Percentiles rank a stretch among this genome's conserved stretches.
Evolutionary conservation across 2,888 invertebrate genomes (phyloP).

Genomic region (Diarsia rubi): DNA sequence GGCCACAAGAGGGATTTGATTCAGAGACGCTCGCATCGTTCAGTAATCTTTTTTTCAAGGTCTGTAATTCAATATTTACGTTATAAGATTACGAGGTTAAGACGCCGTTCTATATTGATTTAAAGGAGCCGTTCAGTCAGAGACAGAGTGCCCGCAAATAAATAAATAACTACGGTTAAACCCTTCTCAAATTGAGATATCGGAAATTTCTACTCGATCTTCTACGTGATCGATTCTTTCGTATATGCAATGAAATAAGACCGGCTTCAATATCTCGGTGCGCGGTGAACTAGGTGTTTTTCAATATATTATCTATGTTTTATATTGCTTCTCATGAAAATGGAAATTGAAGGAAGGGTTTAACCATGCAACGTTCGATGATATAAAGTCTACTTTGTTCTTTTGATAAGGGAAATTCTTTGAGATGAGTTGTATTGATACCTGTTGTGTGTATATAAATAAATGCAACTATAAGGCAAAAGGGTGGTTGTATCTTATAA

Average conservation of each 20-base stretch:
- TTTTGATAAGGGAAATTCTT: constrained; percentile 30
- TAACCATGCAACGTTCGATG: constrained; percentile 23
- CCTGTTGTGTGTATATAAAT: constrained; percentile 14
- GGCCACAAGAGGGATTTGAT: constrained; percentile 64
- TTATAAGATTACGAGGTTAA: constrained; percentile 60
- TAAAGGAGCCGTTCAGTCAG: constrained; percentile 51
- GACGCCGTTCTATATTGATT: constrained; percentile 65
- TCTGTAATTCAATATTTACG: constrained; percentile 71
- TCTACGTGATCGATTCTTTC: constrained; percentile 45
- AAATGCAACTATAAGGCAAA: neutral
- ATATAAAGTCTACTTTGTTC: constrained; percentile 29
- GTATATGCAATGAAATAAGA: constrained; percentile 50
- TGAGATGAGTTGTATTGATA: constrained; percentile 9
- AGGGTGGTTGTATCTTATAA: neutral
- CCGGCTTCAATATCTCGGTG: constrained; percentile 22
- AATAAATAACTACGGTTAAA: constrained; percentile 52
- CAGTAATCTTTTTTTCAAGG: constrained; percentile 58
- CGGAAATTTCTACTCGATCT: constrained; percentile 54
- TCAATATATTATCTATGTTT: constrained; percentile 39
- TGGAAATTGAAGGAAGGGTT: constrained; percentile 54
- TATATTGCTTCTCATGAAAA: constrained; percentile 51
- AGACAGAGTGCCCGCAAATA: constrained; percentile 51
- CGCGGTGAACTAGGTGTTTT: constrained; percentile 45
- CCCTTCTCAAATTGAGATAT: constrained; percentile 59
- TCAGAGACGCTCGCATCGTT: constrained; percentile 53